Evolutionary conservation across 2,797 vertebrate genomes (phyloP), one percentile per base, ranked within the genome.

Genomic region (Xiphorhynchus erythropygius): DNA sequence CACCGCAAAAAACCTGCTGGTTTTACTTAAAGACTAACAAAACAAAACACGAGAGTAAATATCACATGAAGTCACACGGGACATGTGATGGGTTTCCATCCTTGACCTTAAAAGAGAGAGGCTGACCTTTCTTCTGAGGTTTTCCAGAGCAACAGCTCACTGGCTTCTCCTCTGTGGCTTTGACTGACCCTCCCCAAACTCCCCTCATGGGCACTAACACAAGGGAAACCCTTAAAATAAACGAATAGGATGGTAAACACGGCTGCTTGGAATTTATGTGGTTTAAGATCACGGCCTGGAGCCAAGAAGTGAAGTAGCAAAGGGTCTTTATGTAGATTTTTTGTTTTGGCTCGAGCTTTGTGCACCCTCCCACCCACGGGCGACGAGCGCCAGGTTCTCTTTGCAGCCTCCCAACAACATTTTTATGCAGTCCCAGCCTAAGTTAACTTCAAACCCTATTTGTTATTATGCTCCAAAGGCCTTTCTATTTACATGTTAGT

Each of bases 1-100:
- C 8, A 10, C 9, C 10, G 0, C 15, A 25, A 56, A 33, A 33
- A 24, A 13, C 32, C 63, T 25, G 11, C 23, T 6, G 0, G 49
- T 56, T 77, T 59, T 39, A 62, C 47, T 86, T 32, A 28, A 74
- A 77, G 60, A n/a, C n/a, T 16, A 86, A 73, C 2, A 10, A 52
- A 86, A 35, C 14, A 44, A 35, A 90, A 74, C 1, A 27, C 7
- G 0, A 1, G 27, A 56, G 32, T 44, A 70, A 84, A 30, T 16
- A 63, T 14, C 46, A 3, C 4, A 22, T 3, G n/a, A 75, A 68
- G 47, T 59, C 80, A 52, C 42, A 18, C 0, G 8, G 59, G 68
- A 52, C 64, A 32, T 15, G 37, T 0, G 23, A 57, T 1, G 15
- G 23, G 5, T 88, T 93, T 77, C 71, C 53, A 22, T 21, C 37